Conservation (phyloP, 1,140 invertebrate species). For the Leptopilina boulardi region DNA sequence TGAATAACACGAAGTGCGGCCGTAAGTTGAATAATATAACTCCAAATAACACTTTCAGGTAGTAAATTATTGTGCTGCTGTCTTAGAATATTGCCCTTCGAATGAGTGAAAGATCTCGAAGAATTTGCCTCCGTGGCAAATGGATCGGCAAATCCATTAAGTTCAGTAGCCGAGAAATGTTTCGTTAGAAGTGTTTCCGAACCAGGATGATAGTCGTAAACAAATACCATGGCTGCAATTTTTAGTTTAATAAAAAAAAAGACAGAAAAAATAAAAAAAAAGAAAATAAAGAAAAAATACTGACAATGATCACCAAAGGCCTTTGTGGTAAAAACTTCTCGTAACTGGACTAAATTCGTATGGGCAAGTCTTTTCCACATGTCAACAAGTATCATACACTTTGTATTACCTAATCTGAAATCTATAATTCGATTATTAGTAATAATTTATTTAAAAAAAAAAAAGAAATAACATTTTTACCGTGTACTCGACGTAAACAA, state of each 20-base stretch:
- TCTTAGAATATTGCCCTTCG: constrained; percentile 85
- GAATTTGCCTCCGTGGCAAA: constrained; percentile 89
- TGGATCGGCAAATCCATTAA: constrained; percentile 87
- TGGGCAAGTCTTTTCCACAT: constrained; percentile 96
- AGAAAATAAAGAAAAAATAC: constrained; percentile 64
- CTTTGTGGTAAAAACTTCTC: constrained; percentile 96
- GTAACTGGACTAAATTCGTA: constrained; percentile 93
- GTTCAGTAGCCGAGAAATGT: constrained; percentile 85
- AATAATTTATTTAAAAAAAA: too few species aligned
- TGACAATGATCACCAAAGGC: constrained; percentile 96
- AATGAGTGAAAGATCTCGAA: constrained; percentile 88
- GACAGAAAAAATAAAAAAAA: background rate
- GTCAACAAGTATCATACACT: constrained; percentile 90
- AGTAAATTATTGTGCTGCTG: constrained; percentile 85
- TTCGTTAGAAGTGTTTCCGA: constrained; percentile 91
- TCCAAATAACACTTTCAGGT: constrained; percentile 95
- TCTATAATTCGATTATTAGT: constrained; percentile 72
- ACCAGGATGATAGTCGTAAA: constrained; percentile 96
- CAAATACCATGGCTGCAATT: constrained; percentile 92
- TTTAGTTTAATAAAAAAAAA: constrained; percentile 6
- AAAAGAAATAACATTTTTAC: constrained; percentile 78
- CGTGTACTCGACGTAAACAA: constrained; percentile 93
- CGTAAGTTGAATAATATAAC: constrained; percentile 96
- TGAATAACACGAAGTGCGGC: constrained; percentile 96
- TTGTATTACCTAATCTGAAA: constrained; percentile 87